Conservation (phyloP, 2,797 vertebrate genomes). For the Alcedo atthis region DNA sequence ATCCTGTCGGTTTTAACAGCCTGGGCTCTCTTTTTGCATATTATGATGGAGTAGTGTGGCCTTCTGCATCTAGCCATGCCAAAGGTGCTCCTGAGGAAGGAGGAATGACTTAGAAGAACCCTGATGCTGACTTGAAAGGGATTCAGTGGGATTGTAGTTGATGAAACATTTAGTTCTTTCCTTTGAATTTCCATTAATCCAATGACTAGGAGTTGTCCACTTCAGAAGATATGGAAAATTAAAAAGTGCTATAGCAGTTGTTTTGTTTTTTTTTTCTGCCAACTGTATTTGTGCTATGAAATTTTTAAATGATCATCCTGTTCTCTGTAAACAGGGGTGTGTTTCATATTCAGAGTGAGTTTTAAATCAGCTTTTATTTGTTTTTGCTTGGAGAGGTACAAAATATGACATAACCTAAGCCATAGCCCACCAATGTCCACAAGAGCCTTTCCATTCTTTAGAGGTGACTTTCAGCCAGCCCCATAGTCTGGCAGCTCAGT, state of each 20-base stretch:
- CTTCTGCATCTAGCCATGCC: not conserved
- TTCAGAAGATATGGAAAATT: slow-evolving; percentile 14
- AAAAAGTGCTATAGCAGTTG: not conserved
- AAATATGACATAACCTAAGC: not conserved
- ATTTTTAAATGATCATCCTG: not conserved
- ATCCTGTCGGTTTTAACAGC: not conserved
- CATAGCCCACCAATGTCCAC: not conserved
- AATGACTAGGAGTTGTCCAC: not conserved
- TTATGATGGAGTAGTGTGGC: not conserved
- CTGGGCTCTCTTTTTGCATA: not conserved
- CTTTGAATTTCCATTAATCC: not conserved
- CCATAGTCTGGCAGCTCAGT: not conserved
- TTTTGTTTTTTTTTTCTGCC: not conserved
- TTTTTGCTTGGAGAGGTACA: not conserved
- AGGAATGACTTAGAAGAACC: not conserved
- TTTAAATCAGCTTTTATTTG: not conserved
- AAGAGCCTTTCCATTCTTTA: not conserved
- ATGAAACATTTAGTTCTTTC: not conserved
- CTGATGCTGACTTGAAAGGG: not conserved
- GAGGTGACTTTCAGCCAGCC: not conserved
- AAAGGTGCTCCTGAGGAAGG: not conserved
- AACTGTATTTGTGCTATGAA: not conserved
- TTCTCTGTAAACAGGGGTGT: not conserved
- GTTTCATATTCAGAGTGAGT: not conserved
- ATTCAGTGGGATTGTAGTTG: not conserved